Evolutionary conservation across 1,140 invertebrate species (phyloP).

Genomic region (Zaprionus africanus): DNA sequence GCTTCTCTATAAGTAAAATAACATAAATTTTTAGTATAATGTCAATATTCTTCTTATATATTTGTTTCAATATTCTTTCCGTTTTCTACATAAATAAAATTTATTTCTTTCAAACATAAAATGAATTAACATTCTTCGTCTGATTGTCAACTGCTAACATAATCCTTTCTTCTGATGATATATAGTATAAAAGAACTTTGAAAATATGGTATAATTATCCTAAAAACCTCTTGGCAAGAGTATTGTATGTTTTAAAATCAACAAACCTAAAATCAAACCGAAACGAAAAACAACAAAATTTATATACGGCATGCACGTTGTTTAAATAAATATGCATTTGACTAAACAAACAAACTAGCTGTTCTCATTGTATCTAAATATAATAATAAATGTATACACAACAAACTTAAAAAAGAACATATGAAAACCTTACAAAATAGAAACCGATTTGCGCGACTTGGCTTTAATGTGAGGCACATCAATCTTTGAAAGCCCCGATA

Average conservation of each 20-base stretch:
- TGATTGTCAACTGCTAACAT: too few relatives aligned
- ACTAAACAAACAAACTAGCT: conserved; percentile 63
- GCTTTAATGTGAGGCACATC: conserved; percentile 61
- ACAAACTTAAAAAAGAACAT: conserved; percentile 47
- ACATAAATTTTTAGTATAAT: too few relatives aligned
- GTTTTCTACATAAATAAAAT: too few relatives aligned
- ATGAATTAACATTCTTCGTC: too few relatives aligned
- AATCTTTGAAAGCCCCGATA: conserved; percentile 21
- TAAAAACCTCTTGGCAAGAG: not conserved
- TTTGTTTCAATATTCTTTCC: too few relatives aligned
- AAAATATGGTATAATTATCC: not conserved
- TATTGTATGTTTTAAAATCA: conserved; percentile 25
- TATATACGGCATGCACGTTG: conserved; percentile 73
- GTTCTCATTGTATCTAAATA: conserved; percentile 67
- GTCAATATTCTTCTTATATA: too few relatives aligned
- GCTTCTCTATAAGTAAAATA: too few relatives aligned
- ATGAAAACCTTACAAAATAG: conserved; percentile 20
- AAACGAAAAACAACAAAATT: conserved; percentile 48
- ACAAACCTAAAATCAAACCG: conserved; percentile 14
- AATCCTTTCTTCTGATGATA: too few relatives aligned
- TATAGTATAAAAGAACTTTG: too few relatives aligned
- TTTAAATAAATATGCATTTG: conserved; percentile 67
- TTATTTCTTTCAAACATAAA: too few relatives aligned
- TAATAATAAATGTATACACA: conserved; percentile 59
- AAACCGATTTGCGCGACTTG: conserved; percentile 36